Conservation (phyloP, 64 coral and sea anemone species). For the Pocillopora verrucosa region DNA sequence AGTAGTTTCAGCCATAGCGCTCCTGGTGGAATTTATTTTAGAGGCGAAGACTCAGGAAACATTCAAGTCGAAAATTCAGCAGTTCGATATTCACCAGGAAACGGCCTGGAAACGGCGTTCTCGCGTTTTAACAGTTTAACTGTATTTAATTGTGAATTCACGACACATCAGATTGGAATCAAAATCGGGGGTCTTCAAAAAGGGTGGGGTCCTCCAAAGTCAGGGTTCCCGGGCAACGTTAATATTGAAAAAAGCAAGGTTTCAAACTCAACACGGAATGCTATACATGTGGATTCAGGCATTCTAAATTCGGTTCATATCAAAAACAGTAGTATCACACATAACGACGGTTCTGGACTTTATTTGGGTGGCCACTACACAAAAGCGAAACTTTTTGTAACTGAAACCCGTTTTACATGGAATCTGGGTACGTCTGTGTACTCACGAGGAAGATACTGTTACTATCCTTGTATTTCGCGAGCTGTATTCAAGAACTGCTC, state of each 20-base stretch:
- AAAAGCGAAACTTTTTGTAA: background rate
- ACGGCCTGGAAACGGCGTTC: background rate
- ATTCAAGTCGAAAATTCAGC: background rate
- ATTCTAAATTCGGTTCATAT: background rate
- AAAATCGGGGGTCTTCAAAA: background rate
- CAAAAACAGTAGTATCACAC: background rate
- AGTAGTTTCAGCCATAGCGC: background rate
- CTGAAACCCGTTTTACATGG: background rate
- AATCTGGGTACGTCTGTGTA: background rate
- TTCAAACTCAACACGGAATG: background rate
- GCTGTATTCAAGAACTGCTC: background rate
- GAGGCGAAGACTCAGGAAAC: background rate
- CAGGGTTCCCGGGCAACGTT: background rate
- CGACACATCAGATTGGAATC: background rate
- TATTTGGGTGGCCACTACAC: background rate
- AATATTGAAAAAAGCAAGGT: background rate
- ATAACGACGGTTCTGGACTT: background rate
- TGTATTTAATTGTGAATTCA: background rate
- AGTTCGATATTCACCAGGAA: background rate
- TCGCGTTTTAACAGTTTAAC: background rate
- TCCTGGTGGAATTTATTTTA: background rate
- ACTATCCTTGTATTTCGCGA: background rate
- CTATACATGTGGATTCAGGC: background rate
- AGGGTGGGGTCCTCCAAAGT: no score
- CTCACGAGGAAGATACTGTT: background rate